Evolutionary conservation across 2,888 invertebrate genomes (phyloP).

Genomic region (Drosophila limbata): DNA sequence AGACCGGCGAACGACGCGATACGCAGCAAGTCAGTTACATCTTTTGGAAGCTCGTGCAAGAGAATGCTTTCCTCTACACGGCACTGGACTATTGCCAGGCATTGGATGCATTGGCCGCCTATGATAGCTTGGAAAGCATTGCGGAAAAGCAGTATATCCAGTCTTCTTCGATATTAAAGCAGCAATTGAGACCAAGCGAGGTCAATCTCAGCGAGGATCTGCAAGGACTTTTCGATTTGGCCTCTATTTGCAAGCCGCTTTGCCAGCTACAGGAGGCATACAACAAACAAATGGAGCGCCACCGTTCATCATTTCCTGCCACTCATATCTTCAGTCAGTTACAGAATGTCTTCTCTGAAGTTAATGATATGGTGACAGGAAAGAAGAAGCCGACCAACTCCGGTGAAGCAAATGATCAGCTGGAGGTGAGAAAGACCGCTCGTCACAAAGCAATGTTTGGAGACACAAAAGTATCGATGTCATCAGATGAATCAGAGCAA

Average conservation of each 20-base stretch:
- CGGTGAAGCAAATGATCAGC: conserved; percentile 22
- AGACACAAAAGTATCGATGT: background rate
- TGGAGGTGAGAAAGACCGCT: conserved; percentile 35
- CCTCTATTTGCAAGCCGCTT: conserved; percentile 51
- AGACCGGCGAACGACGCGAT: conserved; percentile 32
- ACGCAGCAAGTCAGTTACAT: conserved; percentile 66
- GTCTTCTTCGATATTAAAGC: conserved; percentile 16
- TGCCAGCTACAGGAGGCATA: conserved; percentile 74
- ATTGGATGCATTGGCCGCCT: conserved; percentile 76
- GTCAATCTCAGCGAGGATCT: conserved; percentile 61
- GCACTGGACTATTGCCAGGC: conserved; percentile 73
- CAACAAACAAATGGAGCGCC: conserved; percentile 72
- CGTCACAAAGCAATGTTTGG: conserved; percentile 64
- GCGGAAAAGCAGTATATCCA: conserved; percentile 10
- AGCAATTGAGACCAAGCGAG: conserved; percentile 38
- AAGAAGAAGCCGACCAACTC: conserved; percentile 24
- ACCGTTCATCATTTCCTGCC: conserved; percentile 51
- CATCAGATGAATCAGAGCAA: background rate
- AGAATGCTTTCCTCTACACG: conserved; percentile 73
- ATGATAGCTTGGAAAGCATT: conserved; percentile 65
- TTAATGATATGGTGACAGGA: conserved; percentile 46
- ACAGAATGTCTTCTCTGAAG: conserved; percentile 44
- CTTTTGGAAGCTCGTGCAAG: conserved; percentile 69
- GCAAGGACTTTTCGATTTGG: conserved; percentile 39
- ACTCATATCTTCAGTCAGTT: conserved; percentile 71